These are phyloP conservation scores for Ichneumon xanthorius DNA, from an alignment of 2,888 invertebrate species.

Conservation along the genomic window DNA sequence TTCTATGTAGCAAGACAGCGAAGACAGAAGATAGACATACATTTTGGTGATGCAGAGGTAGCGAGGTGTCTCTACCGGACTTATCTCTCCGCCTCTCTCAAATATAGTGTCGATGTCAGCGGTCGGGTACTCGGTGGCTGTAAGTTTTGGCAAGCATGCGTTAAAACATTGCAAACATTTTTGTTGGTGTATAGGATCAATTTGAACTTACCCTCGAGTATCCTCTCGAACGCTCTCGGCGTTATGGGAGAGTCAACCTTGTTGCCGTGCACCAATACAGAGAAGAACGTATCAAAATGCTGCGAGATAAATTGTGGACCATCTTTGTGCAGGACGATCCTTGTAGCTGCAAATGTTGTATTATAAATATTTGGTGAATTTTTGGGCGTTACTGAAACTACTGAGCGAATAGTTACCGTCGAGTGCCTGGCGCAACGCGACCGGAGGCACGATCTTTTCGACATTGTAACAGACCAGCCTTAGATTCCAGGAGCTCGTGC, in stretches of 20 bases:
- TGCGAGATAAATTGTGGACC: slow-evolving; percentile 88
- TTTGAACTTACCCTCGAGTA: slow-evolving; percentile 75
- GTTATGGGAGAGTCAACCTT: slow-evolving; percentile 86
- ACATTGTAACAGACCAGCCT: slow-evolving; percentile 89
- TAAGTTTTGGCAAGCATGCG: slow-evolving; percentile 42
- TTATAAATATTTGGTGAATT: no score
- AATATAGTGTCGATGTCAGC: slow-evolving; percentile 74
- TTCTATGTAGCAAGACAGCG: slow-evolving; percentile 76
- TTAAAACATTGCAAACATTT: not conserved
- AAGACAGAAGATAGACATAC: slow-evolving; percentile 79
- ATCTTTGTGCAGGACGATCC: slow-evolving; percentile 82
- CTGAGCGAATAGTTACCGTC: slow-evolving; percentile 85
- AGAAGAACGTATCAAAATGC: slow-evolving; percentile 92
- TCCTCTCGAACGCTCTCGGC: slow-evolving; percentile 76
- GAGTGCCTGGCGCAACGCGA: slow-evolving; percentile 87
- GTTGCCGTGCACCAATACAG: slow-evolving; percentile 89
- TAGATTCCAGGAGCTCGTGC: slow-evolving; percentile 88
- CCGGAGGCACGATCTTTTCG: slow-evolving; percentile 87
- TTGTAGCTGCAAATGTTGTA: slow-evolving; percentile 83
- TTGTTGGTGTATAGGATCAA: not conserved
- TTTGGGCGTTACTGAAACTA: slow-evolving; percentile 49
- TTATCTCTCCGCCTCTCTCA: slow-evolving; percentile 68
- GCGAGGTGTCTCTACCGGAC: slow-evolving; percentile 71
- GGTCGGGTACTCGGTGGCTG: slow-evolving; percentile 74
- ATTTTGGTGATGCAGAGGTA: slow-evolving; percentile 78